Conservation (phyloP, 2,888 invertebrate genomes). For the Dendrolimus pini region DNA sequence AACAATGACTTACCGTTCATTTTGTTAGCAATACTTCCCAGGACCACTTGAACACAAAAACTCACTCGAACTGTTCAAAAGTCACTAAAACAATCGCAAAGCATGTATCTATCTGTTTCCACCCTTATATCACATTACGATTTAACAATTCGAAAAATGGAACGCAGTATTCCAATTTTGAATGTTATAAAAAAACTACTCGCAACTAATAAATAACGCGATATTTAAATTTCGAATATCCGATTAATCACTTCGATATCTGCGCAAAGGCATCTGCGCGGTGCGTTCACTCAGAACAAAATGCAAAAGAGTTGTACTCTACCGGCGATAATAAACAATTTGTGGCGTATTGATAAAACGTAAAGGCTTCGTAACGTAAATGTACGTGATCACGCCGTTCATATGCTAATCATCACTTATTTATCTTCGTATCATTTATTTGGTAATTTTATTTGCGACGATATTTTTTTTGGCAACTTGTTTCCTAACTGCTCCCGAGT, state of each 20-base stretch:
- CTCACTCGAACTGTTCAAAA: background rate
- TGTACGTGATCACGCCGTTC: background rate
- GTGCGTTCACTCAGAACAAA: background rate
- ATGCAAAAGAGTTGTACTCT: background rate
- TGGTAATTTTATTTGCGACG: background rate
- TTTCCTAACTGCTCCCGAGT: no score
- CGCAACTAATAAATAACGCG: no score
- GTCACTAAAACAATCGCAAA: background rate
- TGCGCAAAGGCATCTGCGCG: background rate
- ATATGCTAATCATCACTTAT: background rate
- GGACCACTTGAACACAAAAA: background rate
- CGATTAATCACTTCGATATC: background rate
- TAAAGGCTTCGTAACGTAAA: conserved; percentile 1
- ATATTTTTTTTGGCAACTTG: background rate
- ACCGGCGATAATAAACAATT: background rate
- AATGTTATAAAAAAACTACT: no score
- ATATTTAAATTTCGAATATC: background rate
- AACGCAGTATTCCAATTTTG: no score
- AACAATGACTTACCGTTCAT: conserved; percentile 20
- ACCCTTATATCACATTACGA: background rate
- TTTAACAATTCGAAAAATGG: background rate
- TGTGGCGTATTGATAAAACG: background rate
- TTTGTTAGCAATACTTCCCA: conserved; percentile 14
- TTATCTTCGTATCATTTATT: background rate
- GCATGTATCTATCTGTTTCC: no score